A percentile compares a stretch with the other conserved stretches of the same genome.
These are phyloP conservation scores for Catalaphyllia jardinei DNA, from an alignment of 64 coral and sea anemone species.

Conservation along the genomic window DNA sequence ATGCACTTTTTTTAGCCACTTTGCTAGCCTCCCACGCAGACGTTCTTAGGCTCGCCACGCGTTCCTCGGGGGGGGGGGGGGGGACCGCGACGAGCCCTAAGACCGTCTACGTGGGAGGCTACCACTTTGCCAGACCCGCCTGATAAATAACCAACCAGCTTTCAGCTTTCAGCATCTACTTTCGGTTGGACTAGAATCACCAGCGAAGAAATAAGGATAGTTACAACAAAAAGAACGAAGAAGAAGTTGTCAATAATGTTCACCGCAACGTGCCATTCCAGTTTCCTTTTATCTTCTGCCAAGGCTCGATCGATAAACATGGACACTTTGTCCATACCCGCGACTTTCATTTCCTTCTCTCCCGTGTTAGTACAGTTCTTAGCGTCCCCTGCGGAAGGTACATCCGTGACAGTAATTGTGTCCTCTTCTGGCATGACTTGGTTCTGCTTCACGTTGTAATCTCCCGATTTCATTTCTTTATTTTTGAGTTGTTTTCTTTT, in stretches of 20 bases:
- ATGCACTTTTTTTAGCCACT: too few relatives aligned
- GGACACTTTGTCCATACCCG: slow-evolving; percentile 49
- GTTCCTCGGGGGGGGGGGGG: too few relatives aligned
- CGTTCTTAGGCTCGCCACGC: too few relatives aligned
- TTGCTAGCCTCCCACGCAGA: too few relatives aligned
- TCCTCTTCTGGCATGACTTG: background rate
- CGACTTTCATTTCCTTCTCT: slow-evolving; percentile 27
- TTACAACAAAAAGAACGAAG: slow-evolving; percentile 57
- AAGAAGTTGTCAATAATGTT: slow-evolving; percentile 74
- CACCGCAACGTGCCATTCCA: slow-evolving; percentile 74
- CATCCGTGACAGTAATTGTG: background rate
- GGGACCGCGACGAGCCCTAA: too few relatives aligned
- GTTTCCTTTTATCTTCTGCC: slow-evolving; percentile 26
- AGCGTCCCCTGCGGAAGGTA: background rate
- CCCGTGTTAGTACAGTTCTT: background rate
- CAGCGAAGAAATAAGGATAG: slow-evolving; percentile 63
- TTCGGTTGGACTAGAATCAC: slow-evolving; percentile 26
- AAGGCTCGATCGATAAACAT: slow-evolving; percentile 35
- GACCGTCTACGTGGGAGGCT: too few relatives aligned
- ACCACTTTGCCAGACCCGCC: background rate
- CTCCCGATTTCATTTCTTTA: background rate
- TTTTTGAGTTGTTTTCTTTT: background rate
- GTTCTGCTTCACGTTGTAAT: slow-evolving; percentile 24
- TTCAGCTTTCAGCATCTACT: background rate
- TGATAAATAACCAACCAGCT: background rate